phyloP scores from a whole-genome alignment of 2,113 vertebrate genomes.

The Peromyscus polionotus region DNA sequence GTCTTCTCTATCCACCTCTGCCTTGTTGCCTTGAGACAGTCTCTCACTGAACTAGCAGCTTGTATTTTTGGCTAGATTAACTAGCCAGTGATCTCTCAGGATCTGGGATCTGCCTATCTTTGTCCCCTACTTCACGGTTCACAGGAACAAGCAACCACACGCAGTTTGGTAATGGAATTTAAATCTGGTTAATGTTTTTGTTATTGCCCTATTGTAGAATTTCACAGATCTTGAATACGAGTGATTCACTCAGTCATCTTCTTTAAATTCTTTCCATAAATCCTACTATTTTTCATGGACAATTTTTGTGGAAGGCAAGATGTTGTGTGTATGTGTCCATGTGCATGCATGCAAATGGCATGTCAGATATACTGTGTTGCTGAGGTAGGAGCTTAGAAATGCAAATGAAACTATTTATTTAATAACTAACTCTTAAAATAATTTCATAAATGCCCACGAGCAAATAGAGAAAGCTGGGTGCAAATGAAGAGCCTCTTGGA shows the following conservation, averaged over 20 bases:
- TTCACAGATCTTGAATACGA: neutral
- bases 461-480: neutral
- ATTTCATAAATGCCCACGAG: neutral
- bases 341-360: neutral
- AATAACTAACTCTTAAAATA: conserved; percentile 8
- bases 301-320: conserved; percentile 29
- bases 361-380: neutral
- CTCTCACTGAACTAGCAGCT: neutral
- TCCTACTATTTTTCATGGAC: neutral
- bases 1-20: neutral
- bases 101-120: neutral
- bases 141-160: neutral
- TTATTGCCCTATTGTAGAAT: neutral
- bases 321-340: neutral
- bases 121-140: neutral
- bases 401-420: conserved; percentile 5
- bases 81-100: neutral
- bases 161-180: neutral
- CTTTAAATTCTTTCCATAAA: neutral
- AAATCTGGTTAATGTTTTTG: neutral
- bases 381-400: neutral
- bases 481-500: neutral
- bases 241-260: neutral
- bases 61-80: neutral
- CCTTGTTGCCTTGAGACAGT: neutral